Evolutionary conservation across 2,797 vertebrate species (phyloP).

Genomic region (Dallia pectoralis): DNA sequence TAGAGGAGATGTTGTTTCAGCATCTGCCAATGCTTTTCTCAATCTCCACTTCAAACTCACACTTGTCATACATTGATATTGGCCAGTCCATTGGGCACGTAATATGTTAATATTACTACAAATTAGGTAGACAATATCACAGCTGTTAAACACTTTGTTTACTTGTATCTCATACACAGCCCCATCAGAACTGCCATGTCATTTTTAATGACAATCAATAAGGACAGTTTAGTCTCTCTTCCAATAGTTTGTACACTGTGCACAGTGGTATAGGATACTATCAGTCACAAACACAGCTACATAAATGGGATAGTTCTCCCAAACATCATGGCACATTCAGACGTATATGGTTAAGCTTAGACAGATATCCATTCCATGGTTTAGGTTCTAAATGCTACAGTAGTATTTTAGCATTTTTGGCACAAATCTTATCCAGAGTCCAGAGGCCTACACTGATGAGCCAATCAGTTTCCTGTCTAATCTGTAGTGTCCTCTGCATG

Average conservation of each 20-base stretch:
- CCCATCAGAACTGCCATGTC: neutral
- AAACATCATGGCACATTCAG: too few relatives aligned
- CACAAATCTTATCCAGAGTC: too few relatives aligned
- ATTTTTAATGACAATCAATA: neutral
- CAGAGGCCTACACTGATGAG: too few relatives aligned
- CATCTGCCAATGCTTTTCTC: conserved; percentile 17
- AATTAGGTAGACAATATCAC: neutral
- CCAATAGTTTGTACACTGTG: neutral
- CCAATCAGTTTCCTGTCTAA: too few relatives aligned
- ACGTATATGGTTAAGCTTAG: too few relatives aligned
- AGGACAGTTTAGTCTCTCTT: too few relatives aligned
- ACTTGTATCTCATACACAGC: neutral
- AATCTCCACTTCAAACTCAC: conserved; percentile 7
- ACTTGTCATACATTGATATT: conserved; percentile 21
- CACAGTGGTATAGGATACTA: neutral
- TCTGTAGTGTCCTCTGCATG: too few relatives aligned
- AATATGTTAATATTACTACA: neutral
- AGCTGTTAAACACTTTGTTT: neutral
- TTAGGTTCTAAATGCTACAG: too few relatives aligned
- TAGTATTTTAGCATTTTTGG: too few relatives aligned
- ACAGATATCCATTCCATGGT: too few relatives aligned
- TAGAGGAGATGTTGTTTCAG: conserved; percentile 43
- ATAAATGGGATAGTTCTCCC: neutral
- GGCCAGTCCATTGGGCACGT: conserved; percentile 30
- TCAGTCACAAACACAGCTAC: neutral